These are phyloP conservation scores for Clamator glandarius DNA, from an alignment of 2,797 vertebrate species.

Conservation along the genomic window DNA sequence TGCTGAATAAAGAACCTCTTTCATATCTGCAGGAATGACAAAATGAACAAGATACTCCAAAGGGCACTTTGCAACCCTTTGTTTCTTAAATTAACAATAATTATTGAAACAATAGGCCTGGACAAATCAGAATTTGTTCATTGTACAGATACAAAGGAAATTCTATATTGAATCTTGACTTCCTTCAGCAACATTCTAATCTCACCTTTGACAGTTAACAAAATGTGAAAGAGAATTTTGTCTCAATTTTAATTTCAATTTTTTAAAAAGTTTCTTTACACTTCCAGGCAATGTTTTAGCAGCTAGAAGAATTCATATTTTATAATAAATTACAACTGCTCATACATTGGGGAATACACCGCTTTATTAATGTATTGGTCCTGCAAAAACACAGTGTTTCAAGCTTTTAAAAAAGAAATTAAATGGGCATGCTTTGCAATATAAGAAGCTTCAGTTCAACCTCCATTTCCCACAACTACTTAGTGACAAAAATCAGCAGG, in stretches of 20 bases:
- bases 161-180: not conserved
- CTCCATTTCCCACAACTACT: constrained; percentile 40
- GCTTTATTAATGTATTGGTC: not conserved
- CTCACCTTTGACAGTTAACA: not conserved
- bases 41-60: constrained; percentile 23
- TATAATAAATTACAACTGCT: not conserved
- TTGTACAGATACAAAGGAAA: constrained; percentile 32
- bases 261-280: not conserved
- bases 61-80: not conserved
- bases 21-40: constrained; percentile 10
- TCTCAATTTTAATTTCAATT: not conserved
- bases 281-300: not conserved
- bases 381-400: constrained; percentile 21
- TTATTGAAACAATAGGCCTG: not conserved
- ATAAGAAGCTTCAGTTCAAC: constrained; percentile 56
- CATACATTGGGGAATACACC: not conserved
- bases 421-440: constrained; percentile 11
- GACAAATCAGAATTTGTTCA: not conserved
- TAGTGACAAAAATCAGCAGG: constrained; percentile 59
- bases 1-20: constrained; percentile 23
- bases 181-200: not conserved
- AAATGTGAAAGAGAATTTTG: not conserved
- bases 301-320: not conserved
- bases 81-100: not conserved
- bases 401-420: constrained; percentile 12